phyloP scores from a whole-genome alignment of 2,888 invertebrate genomes.

The Phortica okadai region DNA sequence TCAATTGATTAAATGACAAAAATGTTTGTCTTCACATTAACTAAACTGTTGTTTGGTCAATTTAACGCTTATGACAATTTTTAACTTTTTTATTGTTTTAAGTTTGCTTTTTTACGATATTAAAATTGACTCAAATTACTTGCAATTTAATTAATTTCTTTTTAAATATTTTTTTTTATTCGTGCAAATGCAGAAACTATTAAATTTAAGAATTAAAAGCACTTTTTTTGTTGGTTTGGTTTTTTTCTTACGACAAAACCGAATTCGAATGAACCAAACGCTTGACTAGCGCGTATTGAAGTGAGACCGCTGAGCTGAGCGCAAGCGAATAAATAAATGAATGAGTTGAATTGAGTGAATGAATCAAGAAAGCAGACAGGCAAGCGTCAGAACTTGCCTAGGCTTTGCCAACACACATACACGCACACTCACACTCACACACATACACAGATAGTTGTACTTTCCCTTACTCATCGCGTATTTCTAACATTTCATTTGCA shows the following conservation, averaged over 20 bases:
- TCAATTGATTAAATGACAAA: too few relatives aligned
- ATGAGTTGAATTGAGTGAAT: conserved; percentile 11
- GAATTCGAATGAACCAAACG: conserved; percentile 5
- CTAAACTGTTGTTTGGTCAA: too few relatives aligned
- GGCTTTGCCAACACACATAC: background rate
- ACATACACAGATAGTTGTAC: background rate
- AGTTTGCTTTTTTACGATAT: too few relatives aligned
- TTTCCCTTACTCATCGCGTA: background rate
- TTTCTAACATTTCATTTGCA: background rate
- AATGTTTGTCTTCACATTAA: too few relatives aligned
- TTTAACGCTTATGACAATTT: too few relatives aligned
- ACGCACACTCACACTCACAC: background rate
- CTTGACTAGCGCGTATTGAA: conserved; percentile 2
- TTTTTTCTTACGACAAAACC: background rate
- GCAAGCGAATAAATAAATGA: conserved; percentile 7
- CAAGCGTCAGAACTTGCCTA: background rate
- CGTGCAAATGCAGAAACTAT: too few relatives aligned
- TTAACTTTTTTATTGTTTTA: too few relatives aligned
- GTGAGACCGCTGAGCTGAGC: conserved; percentile 11
- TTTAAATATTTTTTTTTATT: too few relatives aligned
- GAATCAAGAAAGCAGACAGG: conserved; percentile 11
- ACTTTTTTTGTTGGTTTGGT: background rate
- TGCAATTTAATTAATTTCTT: too few relatives aligned
- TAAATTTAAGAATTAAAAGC: background rate
- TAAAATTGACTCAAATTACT: too few relatives aligned